These are phyloP conservation scores for Luperina nickerlii DNA, from an alignment of 2,888 invertebrate species.

Conservation along the genomic window DNA sequence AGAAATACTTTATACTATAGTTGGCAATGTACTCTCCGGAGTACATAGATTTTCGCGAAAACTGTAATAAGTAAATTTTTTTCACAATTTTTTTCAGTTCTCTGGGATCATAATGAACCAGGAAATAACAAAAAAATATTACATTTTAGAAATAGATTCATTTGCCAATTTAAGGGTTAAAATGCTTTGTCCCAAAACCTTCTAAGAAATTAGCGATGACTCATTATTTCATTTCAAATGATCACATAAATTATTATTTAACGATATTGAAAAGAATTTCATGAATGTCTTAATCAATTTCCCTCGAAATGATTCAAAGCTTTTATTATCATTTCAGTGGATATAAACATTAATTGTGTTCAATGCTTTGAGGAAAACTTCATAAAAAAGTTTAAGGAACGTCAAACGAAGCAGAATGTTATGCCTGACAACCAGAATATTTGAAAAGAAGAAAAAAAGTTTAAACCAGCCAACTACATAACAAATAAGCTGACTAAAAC, in stretches of 20 bases:
- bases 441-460: not conserved
- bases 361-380: not conserved
- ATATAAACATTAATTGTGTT: not conserved
- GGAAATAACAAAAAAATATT: no score
- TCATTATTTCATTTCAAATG: conserved; percentile 29
- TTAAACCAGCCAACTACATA: not conserved
- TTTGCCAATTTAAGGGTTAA: no score
- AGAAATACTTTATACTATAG: no score
- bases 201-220: conserved; percentile 44
- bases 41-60: no score
- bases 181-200: conserved; percentile 31
- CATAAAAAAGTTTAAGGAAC: not conserved
- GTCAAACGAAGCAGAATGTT: not conserved
- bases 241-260: conserved; percentile 45
- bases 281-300: conserved; percentile 12
- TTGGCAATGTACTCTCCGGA: no score
- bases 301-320: no score
- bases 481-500: not conserved
- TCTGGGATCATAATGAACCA: no score
- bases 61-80: no score
- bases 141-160: no score
- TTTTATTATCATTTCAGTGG: not conserved
- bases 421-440: no score
- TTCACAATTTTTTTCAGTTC: no score
- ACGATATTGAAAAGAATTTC: conserved; percentile 6